Conservation (phyloP, 1,140 invertebrate genomes). For the Drosophila ficusphila region DNA sequence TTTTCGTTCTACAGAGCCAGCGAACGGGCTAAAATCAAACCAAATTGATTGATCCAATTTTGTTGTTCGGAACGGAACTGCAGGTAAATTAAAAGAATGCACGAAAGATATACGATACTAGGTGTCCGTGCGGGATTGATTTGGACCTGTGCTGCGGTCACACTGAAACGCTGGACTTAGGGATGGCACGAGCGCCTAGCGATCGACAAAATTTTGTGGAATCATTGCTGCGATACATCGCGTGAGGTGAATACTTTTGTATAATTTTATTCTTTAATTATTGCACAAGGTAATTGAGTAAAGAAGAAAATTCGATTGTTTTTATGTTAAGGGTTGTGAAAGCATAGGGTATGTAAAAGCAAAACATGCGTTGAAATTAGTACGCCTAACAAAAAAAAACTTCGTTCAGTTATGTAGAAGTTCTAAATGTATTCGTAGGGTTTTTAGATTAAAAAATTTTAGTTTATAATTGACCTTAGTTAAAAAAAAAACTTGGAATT, state of each 20-base stretch:
- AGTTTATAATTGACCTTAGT: too few species aligned
- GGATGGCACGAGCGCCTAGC: neutral
- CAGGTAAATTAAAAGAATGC: constrained; percentile 43
- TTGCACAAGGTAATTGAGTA: too few species aligned
- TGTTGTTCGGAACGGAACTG: constrained; percentile 24
- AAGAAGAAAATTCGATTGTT: too few species aligned
- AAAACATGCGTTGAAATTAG: too few species aligned
- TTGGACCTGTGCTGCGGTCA: neutral
- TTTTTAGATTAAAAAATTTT: too few species aligned
- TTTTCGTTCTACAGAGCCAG: neutral
- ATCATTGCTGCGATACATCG: constrained; percentile 7
- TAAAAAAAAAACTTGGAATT: too few species aligned
- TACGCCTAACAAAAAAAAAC: too few species aligned
- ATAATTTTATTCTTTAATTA: too few species aligned
- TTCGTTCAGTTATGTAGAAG: too few species aligned
- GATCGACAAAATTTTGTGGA: neutral
- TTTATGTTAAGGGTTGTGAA: too few species aligned
- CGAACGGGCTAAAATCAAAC: neutral
- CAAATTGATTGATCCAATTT: constrained; percentile 21
- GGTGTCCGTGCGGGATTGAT: constrained; percentile 2
- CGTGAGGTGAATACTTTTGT: neutral
- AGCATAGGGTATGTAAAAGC: too few species aligned
- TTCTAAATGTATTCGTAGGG: too few species aligned
- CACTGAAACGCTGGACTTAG: neutral
- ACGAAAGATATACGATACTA: constrained; percentile 39